These are phyloP conservation scores for Ophiodon elongatus DNA, from an alignment of 2,113 vertebrate species.

Conservation along the genomic window DNA sequence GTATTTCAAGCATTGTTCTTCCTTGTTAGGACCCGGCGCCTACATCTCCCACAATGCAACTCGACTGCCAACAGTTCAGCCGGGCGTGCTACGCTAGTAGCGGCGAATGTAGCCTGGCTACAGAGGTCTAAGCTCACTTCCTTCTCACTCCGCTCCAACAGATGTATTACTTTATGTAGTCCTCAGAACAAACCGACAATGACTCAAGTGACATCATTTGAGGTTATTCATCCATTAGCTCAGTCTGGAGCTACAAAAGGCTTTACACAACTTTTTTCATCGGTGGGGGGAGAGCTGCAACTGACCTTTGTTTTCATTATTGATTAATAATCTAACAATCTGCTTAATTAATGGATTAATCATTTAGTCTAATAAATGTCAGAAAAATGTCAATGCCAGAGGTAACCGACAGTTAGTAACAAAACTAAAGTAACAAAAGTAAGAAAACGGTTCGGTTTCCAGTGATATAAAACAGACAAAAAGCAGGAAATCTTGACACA, in stretches of 20 bases:
- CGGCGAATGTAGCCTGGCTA: neutral
- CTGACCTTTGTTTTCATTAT: too few species aligned
- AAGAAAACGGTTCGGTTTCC: neutral
- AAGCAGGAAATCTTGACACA: neutral
- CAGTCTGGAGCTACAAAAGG: neutral
- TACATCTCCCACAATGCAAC: slow-evolving; percentile 28
- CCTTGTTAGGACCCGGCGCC: neutral
- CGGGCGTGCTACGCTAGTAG: neutral
- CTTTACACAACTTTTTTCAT: neutral
- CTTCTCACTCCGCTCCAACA: neutral
- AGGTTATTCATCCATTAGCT: neutral
- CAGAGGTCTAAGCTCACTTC: neutral
- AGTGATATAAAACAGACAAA: neutral
- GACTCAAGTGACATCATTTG: neutral
- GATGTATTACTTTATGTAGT: neutral
- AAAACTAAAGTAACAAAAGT: too few species aligned
- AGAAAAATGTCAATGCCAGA: neutral
- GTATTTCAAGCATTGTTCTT: too few species aligned
- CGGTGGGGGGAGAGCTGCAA: too few species aligned
- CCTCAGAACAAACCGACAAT: neutral
- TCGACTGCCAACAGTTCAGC: neutral
- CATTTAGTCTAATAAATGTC: neutral
- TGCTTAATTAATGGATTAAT: neutral
- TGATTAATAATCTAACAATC: too few species aligned
- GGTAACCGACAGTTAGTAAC: neutral